These are phyloP conservation scores for Drosophila suboccidentalis DNA, from an alignment of 2,888 invertebrate genomes.

Conservation along the genomic window DNA sequence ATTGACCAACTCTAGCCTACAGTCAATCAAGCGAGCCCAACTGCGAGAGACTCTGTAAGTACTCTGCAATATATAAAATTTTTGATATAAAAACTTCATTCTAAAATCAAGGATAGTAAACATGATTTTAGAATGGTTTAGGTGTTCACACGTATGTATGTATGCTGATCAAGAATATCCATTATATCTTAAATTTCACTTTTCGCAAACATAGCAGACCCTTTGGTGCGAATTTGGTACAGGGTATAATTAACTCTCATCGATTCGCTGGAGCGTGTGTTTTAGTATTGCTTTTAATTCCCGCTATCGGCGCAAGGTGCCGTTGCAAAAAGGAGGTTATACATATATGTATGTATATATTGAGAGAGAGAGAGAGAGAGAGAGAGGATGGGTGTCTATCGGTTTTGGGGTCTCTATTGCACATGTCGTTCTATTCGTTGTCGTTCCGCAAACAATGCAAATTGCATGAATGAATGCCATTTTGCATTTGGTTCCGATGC, in stretches of 20 bases:
- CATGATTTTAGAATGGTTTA: no score
- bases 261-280: slow-evolving; percentile 23
- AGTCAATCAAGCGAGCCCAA: no score
- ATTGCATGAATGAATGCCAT: slow-evolving; percentile 80
- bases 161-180: no score
- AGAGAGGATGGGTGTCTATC: not conserved
- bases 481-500: slow-evolving; percentile 72
- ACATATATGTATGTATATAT: not conserved
- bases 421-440: slow-evolving; percentile 49
- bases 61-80: no score
- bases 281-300: slow-evolving; percentile 22
- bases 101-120: no score
- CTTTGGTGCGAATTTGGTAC: not conserved
- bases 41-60: no score
- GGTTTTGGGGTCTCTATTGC: slow-evolving; percentile 18
- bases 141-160: no score
- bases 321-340: not conserved
- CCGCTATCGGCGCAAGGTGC: slow-evolving; percentile 20
- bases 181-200: not conserved
- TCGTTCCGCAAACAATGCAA: slow-evolving; percentile 69
- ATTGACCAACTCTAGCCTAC: no score
- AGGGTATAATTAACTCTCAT: slow-evolving; percentile 41
- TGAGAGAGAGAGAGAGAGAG: not conserved
- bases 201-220: not conserved
- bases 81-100: no score